phyloP scores from a whole-genome alignment of 1,140 invertebrate species.

The Trinorchestia longiramus region DNA sequence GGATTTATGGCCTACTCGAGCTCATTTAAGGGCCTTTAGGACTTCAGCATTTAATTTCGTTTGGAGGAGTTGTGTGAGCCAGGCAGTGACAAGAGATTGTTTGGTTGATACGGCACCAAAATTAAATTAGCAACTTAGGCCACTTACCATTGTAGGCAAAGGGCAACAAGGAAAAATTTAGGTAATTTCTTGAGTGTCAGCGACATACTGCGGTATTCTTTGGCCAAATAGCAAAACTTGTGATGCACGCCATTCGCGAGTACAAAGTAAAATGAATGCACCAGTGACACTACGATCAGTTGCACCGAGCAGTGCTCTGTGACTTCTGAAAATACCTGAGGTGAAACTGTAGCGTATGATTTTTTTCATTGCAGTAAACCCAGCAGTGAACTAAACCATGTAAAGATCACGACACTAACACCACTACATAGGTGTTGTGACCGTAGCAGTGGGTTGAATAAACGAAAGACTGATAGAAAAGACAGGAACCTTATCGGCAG shows the following conservation, averaged over 20 bases:
- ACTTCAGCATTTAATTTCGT: neutral
- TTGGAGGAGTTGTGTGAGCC: neutral
- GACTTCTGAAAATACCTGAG: neutral
- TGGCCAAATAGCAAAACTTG: constrained; percentile 26
- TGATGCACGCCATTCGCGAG: neutral
- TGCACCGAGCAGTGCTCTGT: neutral
- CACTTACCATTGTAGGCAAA: neutral
- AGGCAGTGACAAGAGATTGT: constrained; percentile 1
- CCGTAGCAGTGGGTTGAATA: neutral
- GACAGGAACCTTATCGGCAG: neutral
- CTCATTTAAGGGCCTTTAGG: neutral
- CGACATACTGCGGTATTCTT: neutral
- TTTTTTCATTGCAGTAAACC: neutral
- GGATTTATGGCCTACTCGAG: neutral
- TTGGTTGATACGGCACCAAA: neutral
- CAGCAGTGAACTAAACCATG: neutral
- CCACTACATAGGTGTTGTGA: neutral
- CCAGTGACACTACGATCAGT: neutral
- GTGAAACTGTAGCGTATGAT: neutral
- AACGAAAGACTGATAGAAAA: neutral
- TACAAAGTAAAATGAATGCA: neutral
- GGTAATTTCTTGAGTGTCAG: constrained; percentile 38
- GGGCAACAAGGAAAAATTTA: neutral
- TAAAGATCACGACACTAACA: neutral
- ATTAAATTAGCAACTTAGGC: constrained; percentile 39